Evolutionary conservation across 2,113 vertebrate species (phyloP).

Genomic region (Cyprinus carpio): DNA sequence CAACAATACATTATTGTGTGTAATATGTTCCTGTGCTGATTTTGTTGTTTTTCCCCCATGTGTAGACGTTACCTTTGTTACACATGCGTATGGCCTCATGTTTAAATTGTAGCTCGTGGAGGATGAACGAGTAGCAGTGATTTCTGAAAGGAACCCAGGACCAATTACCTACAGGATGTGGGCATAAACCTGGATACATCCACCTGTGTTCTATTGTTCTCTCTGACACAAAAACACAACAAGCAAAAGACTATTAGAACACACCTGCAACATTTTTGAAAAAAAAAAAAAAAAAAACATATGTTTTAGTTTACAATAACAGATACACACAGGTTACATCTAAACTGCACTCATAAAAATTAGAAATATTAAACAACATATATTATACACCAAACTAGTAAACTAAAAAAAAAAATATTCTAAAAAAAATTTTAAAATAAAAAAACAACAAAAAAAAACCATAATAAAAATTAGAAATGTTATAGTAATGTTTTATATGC

Average conservation of each 20-base stretch:
- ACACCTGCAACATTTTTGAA: neutral
- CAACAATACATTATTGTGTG: neutral
- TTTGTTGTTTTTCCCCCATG: neutral
- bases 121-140: conserved; percentile 93
- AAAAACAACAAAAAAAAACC: too few species aligned
- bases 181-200: conserved; percentile 84
- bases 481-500: too few species aligned
- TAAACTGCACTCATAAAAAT: too few species aligned
- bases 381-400: too few species aligned
- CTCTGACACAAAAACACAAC: conserved; percentile 56
- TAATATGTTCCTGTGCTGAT: neutral
- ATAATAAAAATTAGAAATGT: too few species aligned
- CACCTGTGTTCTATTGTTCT: conserved; percentile 71
- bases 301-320: too few species aligned
- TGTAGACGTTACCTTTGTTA: conserved; percentile 75
- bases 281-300: too few species aligned
- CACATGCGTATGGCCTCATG: conserved; percentile 86
- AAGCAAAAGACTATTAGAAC: neutral
- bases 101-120: conserved; percentile 82
- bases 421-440: too few species aligned
- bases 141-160: conserved; percentile 93
- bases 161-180: conserved; percentile 80
- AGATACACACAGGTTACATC: conserved; percentile 8
- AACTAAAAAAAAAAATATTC: too few species aligned
- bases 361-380: too few species aligned